Evolutionary conservation across 2,888 invertebrate genomes (phyloP).

Genomic region (Galeopsomyia nigrocyanea): DNA sequence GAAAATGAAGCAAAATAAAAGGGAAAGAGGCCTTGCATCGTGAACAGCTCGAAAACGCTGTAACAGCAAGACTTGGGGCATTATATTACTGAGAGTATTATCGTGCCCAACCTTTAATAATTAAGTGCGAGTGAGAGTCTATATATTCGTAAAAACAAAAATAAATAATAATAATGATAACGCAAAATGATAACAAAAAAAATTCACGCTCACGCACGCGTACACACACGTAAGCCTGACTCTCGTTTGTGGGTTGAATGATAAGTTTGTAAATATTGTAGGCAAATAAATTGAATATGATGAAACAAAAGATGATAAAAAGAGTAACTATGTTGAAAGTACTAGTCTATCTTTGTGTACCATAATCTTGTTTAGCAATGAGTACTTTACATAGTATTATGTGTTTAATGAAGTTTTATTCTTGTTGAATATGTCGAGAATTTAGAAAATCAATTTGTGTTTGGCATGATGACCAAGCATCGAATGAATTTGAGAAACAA

Average conservation of each 20-base stretch:
- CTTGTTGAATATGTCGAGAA: slow-evolving; percentile 28
- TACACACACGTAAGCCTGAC: slow-evolving; percentile 51
- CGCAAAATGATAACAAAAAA: neutral
- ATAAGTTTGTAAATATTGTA: slow-evolving; percentile 66
- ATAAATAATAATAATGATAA: slow-evolving; percentile 6
- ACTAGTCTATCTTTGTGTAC: slow-evolving; percentile 63
- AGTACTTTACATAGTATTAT: slow-evolving; percentile 19
- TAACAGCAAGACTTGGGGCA: slow-evolving; percentile 69
- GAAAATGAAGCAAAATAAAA: no score
- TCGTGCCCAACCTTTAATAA: slow-evolving; percentile 68
- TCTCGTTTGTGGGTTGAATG: slow-evolving; percentile 68
- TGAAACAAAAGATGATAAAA: slow-evolving; percentile 10
- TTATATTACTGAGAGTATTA: slow-evolving; percentile 69
- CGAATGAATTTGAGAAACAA: no score
- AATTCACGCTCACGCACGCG: neutral
- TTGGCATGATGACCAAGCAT: slow-evolving; percentile 6
- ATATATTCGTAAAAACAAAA: slow-evolving; percentile 57
- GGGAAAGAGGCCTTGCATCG: slow-evolving; percentile 21
- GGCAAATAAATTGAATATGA: slow-evolving; percentile 51
- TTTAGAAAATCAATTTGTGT: slow-evolving; percentile 11
- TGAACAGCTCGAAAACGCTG: slow-evolving; percentile 47
- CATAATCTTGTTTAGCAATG: slow-evolving; percentile 15
- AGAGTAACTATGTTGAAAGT: slow-evolving; percentile 67
- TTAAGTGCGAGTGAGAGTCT: slow-evolving; percentile 68
- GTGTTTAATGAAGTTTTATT: slow-evolving; percentile 27